Base-by-base conservation (phyloP, 2,113 vertebrate genomes). In the Cinclus mexicanus region DNA sequence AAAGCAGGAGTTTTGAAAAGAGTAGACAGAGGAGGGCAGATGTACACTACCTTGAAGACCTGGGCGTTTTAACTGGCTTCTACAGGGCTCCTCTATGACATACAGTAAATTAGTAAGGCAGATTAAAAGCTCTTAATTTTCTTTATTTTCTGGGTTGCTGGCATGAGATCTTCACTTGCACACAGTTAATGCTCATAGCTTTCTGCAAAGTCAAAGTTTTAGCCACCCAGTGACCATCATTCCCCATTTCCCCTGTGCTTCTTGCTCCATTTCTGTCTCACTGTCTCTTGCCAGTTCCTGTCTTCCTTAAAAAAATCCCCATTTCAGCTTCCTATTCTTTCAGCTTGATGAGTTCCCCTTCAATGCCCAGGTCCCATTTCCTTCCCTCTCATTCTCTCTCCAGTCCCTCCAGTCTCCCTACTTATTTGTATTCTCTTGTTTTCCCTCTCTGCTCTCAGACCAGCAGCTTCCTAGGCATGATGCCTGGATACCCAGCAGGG, bases 391-490 rank as follows among this genome's bases (percentile, higher is more conserved):
- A 29, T 31, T 47, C 9, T 76, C 35, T 89, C 6, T 67, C 23
- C 25, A 50, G 0, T 68, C 28, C 15, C 33, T 57, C 24, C 25
- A 37, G 6, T 33, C 18, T 53, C 46, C 42, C 33, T 67, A 2
- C 4, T 63, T 4, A 28, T 77, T 76, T 39, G 11, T 14, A 18
- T 53, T 24, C 11, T 28, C 14, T 53, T 44, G 11, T 56, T 78
- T 87, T 78, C 26, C 12, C 4, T 60, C 15, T 60, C 17, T 41
- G 6, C n/a, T 31, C 8, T 68, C 52, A 69, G 29, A 56, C 20
- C 7, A 3, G 31, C 8, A 46, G 23, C 33, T 90, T 79, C 37
- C 6, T n/a, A 1, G 0, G 4, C 9, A 1, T 37, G 15, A 19
- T 53, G 7, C 22, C 42, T 28, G 41, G 15, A n/a, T 47, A 52